These are phyloP conservation scores for Ailuropoda melanoleuca DNA, from an alignment of 2,113 vertebrate species.

Conservation along the genomic window DNA sequence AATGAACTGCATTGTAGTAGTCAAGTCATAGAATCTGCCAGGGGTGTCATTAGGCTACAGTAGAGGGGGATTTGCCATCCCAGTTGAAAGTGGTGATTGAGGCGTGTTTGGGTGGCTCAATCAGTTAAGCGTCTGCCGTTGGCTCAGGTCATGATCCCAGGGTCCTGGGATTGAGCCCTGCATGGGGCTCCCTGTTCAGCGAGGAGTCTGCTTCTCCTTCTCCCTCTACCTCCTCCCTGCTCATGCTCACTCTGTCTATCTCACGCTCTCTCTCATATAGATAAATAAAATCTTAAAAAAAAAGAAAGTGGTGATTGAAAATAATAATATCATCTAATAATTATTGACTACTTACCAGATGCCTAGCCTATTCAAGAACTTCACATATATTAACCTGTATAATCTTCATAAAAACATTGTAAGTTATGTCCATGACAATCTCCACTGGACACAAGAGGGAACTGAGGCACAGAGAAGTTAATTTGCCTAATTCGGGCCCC, in stretches of 20 bases:
- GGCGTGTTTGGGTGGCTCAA: neutral
- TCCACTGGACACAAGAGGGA: neutral
- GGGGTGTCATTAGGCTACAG: neutral
- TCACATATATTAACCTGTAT: neutral
- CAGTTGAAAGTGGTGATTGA: neutral
- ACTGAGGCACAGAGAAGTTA: neutral
- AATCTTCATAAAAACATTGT: neutral
- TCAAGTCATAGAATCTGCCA: neutral
- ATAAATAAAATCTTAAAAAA: too few relatives aligned
- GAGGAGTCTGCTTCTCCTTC: neutral
- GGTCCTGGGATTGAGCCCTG: neutral
- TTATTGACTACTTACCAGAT: neutral
- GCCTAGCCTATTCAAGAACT: neutral
- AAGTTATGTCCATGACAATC: neutral
- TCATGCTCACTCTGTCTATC: too few relatives aligned
- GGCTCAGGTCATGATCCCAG: neutral
- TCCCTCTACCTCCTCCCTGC: neutral
- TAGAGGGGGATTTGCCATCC: neutral
- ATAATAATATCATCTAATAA: neutral
- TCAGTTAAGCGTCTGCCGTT: neutral
- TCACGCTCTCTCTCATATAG: too few relatives aligned
- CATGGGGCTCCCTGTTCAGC: neutral
- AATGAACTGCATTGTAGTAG: neutral
- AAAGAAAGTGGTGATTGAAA: neutral
- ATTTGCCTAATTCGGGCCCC: neutral